phyloP scores from a whole-genome alignment of 2,113 vertebrate species.

The Hiodon tergisus region DNA sequence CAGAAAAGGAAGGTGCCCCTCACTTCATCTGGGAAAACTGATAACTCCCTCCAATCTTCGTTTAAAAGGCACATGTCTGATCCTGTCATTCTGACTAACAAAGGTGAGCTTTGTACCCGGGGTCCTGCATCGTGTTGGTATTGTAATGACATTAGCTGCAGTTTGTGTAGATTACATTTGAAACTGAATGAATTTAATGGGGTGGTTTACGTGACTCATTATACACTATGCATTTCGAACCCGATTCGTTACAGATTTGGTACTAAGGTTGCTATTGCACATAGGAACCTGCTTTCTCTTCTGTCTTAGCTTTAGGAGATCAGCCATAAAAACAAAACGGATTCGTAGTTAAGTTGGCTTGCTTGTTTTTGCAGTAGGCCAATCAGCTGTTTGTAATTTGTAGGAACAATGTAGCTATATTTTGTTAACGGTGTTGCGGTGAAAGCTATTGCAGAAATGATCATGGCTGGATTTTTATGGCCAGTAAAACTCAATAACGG shows the following conservation, averaged over 20 bases:
- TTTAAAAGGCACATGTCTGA: conserved; percentile 64
- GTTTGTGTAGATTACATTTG: background rate
- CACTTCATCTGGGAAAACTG: conserved; percentile 16
- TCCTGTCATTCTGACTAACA: conserved; percentile 37
- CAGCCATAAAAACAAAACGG: background rate
- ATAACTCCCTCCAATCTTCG: conserved; percentile 36
- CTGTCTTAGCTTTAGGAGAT: background rate
- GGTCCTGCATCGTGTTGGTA: background rate
- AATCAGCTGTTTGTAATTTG: background rate
- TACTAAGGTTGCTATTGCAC: background rate
- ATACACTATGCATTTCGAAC: background rate
- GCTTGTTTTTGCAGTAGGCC: background rate
- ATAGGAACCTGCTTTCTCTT: background rate
- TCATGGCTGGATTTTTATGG: no score
- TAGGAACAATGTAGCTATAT: no score
- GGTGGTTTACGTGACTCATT: conserved; percentile 13
- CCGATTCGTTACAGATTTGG: background rate
- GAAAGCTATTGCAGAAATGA: no score
- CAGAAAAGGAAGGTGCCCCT: background rate
- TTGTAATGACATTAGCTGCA: background rate
- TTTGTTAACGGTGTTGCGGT: no score
- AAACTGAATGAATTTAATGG: conserved; percentile 1
- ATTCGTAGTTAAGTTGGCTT: no score
- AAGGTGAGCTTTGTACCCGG: conserved; percentile 54
- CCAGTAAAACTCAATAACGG: no score